A percentile compares a stretch with the other conserved stretches of the same genome.
Evolutionary conservation across 2,888 invertebrate species (phyloP).

Genomic region (Micropterix aruncella): DNA sequence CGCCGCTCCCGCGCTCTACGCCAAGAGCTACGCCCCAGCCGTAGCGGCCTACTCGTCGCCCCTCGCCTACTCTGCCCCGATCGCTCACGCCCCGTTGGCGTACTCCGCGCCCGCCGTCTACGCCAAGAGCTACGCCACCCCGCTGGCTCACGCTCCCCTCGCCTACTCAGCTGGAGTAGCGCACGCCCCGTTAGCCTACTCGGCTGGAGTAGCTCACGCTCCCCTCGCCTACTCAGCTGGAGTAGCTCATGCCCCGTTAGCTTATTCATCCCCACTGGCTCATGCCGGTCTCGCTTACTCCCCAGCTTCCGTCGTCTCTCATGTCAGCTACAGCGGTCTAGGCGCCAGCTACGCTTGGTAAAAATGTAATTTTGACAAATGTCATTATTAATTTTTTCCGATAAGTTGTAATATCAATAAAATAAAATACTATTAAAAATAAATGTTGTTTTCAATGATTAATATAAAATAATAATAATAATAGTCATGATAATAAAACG

Average conservation of each 20-base stretch:
- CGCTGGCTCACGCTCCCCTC: constrained; percentile 15
- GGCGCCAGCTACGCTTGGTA: constrained; percentile 52
- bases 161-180: constrained; percentile 14
- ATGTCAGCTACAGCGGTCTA: constrained; percentile 48
- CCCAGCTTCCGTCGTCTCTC: constrained; percentile 47
- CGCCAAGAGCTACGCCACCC: no score
- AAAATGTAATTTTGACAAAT: no score
- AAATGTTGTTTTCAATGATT: no score
- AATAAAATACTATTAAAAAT: no score
- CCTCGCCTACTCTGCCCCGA: constrained; percentile 18
- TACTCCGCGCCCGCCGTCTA: not conserved
- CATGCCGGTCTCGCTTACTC: no score
- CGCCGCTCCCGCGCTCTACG: constrained; percentile 21
- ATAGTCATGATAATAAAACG: no score
- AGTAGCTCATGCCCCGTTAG: constrained; percentile 21
- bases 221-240: constrained; percentile 21
- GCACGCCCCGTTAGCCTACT: constrained; percentile 15
- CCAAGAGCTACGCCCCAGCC: constrained; percentile 15
- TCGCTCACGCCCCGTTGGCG: no score
- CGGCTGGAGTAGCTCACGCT: constrained; percentile 17
- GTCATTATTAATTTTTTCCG: no score
- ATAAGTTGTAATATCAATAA: no score
- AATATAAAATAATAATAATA: no score
- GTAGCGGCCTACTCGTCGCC: constrained; percentile 15
- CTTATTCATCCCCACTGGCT: no score